A percentile compares a stretch with the other conserved stretches of the same genome.
Conservation (phyloP, 2,113 vertebrate species). For the Malaclemys terrapin region DNA sequence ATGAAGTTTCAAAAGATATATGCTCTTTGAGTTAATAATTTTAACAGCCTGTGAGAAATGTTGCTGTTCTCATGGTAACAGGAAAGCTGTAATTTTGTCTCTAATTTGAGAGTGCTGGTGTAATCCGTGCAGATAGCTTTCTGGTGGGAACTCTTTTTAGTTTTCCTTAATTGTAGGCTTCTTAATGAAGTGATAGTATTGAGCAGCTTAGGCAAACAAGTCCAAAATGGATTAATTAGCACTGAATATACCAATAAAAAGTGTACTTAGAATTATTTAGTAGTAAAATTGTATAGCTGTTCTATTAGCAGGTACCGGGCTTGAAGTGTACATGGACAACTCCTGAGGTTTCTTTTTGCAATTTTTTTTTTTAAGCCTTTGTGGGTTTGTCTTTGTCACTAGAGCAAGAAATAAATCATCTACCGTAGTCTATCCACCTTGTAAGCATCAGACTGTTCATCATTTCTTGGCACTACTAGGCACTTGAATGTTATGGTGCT, state of each 20-base stretch:
- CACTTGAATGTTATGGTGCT: neutral
- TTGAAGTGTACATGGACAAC: neutral
- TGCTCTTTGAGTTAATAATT: slow-evolving; percentile 77
- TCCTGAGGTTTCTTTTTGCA: neutral
- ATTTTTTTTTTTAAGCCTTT: neutral
- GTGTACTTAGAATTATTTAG: neutral
- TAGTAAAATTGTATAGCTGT: neutral
- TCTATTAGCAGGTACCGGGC: neutral
- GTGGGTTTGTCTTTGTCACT: neutral
- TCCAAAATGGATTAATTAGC: slow-evolving; percentile 49
- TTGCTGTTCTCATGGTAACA: slow-evolving; percentile 81
- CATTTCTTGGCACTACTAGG: neutral
- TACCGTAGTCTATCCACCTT: neutral
- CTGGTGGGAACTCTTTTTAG: slow-evolving; percentile 41
- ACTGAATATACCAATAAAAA: slow-evolving; percentile 46
- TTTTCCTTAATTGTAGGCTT: slow-evolving; percentile 63
- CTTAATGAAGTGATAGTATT: slow-evolving; percentile 61
- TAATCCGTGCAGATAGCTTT: slow-evolving; percentile 54
- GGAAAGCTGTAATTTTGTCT: slow-evolving; percentile 60
- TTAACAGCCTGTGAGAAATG: slow-evolving; percentile 64
- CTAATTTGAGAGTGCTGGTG: slow-evolving; percentile 61
- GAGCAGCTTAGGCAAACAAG: slow-evolving; percentile 52
- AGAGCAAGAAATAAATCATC: neutral
- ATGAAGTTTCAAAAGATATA: slow-evolving; percentile 69
- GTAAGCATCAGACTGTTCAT: neutral